These are phyloP conservation scores for Lycocerus yunnanus DNA, from an alignment of 2,888 invertebrate species.

Conservation along the genomic window DNA sequence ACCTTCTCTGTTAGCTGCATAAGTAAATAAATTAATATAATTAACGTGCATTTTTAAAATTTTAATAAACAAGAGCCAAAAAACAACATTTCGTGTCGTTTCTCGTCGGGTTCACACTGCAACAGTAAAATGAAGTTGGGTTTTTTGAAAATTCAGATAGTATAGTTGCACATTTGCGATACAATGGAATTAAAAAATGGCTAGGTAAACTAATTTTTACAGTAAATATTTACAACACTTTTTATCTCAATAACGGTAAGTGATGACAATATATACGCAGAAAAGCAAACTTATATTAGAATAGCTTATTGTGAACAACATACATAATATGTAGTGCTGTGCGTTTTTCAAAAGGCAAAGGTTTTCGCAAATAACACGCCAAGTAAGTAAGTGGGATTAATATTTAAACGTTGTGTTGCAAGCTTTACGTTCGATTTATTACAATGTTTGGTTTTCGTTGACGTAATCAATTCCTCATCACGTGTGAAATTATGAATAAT, in stretches of 20 bases:
- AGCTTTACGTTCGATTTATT: not conserved
- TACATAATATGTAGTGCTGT: not conserved
- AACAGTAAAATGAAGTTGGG: not conserved
- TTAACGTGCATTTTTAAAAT: not conserved
- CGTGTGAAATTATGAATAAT: too few species aligned
- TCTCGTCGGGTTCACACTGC: not conserved
- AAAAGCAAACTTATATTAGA: not conserved
- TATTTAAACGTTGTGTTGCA: not conserved
- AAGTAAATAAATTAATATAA: not conserved
- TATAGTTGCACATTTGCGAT: not conserved
- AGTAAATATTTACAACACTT: slow-evolving; percentile 9
- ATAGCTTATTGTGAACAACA: not conserved
- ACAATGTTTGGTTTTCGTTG: not conserved
- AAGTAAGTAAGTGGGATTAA: not conserved
- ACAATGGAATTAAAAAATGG: slow-evolving; percentile 5
- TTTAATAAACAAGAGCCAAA: not conserved
- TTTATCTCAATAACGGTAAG: slow-evolving; percentile 8
- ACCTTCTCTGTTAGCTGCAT: not conserved
- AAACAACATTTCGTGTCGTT: not conserved
- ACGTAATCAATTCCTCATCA: not conserved
- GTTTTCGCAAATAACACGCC: not conserved
- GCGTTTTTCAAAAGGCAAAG: not conserved
- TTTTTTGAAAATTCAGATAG: not conserved
- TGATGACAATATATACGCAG: not conserved
- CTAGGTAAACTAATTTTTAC: slow-evolving; percentile 2